phyloP scores from a whole-genome alignment of 2,113 vertebrate genomes.

The Noctilio leporinus region DNA sequence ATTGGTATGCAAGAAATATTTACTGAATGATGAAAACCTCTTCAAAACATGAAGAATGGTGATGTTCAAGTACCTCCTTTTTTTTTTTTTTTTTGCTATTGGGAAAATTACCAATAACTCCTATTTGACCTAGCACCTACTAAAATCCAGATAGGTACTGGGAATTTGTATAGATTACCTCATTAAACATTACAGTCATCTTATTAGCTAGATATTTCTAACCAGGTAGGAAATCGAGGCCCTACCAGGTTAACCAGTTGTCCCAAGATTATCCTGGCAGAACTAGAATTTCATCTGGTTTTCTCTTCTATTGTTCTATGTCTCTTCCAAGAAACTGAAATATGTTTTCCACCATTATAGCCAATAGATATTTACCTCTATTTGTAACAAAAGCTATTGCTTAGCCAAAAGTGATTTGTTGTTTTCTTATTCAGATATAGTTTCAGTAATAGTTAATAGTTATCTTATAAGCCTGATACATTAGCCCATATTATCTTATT shows the following conservation, averaged over 20 bases:
- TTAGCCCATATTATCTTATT: neutral
- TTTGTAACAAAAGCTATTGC: neutral
- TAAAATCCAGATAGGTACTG: neutral
- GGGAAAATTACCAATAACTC: neutral
- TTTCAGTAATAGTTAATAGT: neutral
- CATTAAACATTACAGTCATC: neutral
- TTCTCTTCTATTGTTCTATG: neutral
- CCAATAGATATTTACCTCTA: neutral
- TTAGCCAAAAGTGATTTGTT: neutral
- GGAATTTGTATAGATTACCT: neutral
- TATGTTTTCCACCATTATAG: neutral
- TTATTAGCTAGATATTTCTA: neutral
- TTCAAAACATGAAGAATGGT: neutral
- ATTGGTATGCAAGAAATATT: neutral
- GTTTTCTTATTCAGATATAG: neutral
- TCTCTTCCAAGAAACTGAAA: slow-evolving; percentile 21
- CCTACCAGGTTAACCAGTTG: neutral
- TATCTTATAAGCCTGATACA: neutral
- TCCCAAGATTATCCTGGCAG: neutral
- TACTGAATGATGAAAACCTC: neutral
- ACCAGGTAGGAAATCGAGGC: neutral
- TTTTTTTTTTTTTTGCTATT: neutral
- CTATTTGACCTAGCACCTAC: neutral
- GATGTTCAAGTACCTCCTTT: neutral
- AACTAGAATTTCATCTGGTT: neutral